Conservation (phyloP, 2,888 invertebrate species). For the Lacanobia wlatinum region DNA sequence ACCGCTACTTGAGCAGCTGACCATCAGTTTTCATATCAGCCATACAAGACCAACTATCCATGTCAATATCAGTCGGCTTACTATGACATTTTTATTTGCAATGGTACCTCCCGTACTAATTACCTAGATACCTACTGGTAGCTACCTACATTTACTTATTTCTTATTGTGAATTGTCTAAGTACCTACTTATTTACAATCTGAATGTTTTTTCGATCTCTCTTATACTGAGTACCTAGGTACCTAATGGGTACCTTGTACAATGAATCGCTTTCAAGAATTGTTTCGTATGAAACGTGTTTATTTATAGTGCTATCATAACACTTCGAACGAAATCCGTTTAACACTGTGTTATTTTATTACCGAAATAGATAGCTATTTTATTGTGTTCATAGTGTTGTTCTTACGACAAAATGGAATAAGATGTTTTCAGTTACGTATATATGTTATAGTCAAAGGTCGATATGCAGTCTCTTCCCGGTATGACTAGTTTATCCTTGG, state of each 20-base stretch:
- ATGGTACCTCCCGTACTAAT: no score
- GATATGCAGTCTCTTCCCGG: no score
- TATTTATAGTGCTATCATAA: constrained; percentile 1
- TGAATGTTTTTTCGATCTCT: no score
- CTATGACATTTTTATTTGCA: no score
- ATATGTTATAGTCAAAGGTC: no score
- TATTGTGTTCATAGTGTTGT: neutral
- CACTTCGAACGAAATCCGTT: neutral
- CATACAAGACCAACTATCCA: no score
- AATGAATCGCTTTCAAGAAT: neutral
- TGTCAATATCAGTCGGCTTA: no score
- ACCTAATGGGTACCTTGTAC: no score
- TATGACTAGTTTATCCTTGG: no score
- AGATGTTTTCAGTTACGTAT: neutral
- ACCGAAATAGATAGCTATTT: neutral
- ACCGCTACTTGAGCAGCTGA: no score
- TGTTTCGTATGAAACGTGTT: neutral
- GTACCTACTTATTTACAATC: neutral
- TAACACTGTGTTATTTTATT: neutral
- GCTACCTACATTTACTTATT: neutral
- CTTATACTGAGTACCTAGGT: no score
- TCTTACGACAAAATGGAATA: neutral
- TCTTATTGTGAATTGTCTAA: neutral
- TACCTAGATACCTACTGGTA: neutral
- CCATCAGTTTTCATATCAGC: no score